Percentiles rank a stretch among this genome's conserved stretches.
These are phyloP conservation scores for Eospalax fontanierii DNA, from an alignment of 2,797 vertebrate species.

Conservation along the genomic window DNA sequence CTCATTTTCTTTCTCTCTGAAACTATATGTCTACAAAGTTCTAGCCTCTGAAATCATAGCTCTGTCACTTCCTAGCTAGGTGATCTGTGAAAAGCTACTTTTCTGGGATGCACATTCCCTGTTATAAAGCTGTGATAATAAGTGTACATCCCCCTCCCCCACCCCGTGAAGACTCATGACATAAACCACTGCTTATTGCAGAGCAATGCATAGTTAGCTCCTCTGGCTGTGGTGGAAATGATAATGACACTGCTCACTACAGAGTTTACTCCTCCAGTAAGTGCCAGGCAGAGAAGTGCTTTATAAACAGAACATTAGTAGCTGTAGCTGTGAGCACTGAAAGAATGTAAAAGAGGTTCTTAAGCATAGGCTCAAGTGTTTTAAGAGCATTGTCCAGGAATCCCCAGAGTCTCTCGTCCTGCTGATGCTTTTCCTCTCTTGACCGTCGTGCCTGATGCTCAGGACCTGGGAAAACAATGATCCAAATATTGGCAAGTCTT, in stretches of 20 bases:
- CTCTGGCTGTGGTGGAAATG: background rate
- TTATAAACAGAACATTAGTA: constrained; percentile 12
- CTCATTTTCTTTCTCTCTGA: constrained; percentile 6
- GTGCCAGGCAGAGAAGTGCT: background rate
- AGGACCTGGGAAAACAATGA: background rate
- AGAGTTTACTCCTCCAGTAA: background rate
- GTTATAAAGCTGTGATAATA: background rate
- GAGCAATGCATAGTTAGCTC: background rate
- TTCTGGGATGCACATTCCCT: background rate
- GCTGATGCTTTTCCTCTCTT: constrained; percentile 20
- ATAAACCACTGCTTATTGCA: background rate
- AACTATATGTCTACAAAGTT: background rate
- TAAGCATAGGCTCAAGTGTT: constrained; percentile 4
- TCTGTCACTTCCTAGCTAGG: background rate
- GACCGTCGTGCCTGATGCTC: background rate
- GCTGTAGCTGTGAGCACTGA: background rate
- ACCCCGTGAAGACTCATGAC: background rate
- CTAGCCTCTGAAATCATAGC: background rate
- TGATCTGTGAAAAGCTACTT: background rate
- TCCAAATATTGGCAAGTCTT: constrained; percentile 23
- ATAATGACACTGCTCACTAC: background rate
- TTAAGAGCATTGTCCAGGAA: constrained; percentile 16
- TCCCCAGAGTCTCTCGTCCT: background rate
- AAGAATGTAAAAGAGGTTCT: background rate
- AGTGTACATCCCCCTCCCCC: background rate